A percentile compares a stretch with the other conserved stretches of the same genome.
These are phyloP conservation scores for Speoplatyrhinus poulsoni DNA, from an alignment of 2,113 vertebrate genomes.

Conservation along the genomic window DNA sequence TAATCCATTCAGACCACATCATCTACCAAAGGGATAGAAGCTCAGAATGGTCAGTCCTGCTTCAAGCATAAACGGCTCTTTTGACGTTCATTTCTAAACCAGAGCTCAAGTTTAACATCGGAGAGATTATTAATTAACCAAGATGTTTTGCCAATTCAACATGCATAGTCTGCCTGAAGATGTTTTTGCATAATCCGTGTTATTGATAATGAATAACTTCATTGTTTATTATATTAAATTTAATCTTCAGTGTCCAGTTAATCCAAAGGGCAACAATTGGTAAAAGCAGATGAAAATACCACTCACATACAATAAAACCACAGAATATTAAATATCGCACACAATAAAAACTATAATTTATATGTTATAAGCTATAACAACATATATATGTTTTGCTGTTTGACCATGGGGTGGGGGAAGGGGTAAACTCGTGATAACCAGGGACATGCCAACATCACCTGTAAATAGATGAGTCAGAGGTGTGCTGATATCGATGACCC, in stretches of 20 bases:
- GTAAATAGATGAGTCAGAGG: conserved; percentile 43
- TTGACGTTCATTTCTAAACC: not conserved
- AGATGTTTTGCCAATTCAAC: no score
- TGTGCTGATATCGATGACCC: conserved; percentile 16
- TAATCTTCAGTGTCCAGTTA: not conserved
- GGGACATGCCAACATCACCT: not conserved
- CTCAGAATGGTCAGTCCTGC: not conserved
- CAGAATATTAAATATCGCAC: no score
- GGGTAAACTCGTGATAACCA: conserved; percentile 5
- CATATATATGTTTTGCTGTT: not conserved
- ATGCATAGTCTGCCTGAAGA: no score
- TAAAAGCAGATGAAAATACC: no score
- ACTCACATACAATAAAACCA: no score
- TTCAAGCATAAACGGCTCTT: not conserved
- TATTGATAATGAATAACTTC: no score
- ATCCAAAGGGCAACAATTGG: not conserved
- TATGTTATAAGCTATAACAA: no score
- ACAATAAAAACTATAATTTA: no score
- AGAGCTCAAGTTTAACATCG: not conserved
- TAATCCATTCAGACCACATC: conserved; percentile 4
- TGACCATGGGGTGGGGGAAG: not conserved
- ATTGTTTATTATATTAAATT: not conserved
- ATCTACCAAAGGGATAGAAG: conserved; percentile 3
- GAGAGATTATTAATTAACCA: no score
- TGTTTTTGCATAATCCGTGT: no score